phyloP scores from a whole-genome alignment of 2,113 vertebrate species.

The Anas platyrhynchos region DNA sequence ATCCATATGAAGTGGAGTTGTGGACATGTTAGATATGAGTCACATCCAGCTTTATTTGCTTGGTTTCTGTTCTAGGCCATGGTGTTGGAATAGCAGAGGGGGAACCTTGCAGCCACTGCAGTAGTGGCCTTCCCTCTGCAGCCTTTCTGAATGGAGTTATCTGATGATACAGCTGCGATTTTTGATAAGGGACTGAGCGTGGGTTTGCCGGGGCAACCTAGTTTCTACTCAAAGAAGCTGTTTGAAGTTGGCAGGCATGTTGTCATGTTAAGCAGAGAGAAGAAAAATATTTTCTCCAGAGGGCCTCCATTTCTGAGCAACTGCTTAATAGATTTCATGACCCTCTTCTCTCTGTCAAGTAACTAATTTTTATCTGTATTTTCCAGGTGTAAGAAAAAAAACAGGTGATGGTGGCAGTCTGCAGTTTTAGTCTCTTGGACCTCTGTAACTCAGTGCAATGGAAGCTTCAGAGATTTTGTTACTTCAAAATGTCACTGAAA shows the following conservation, averaged over 20 bases:
- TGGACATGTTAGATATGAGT: neutral
- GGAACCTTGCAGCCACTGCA: neutral
- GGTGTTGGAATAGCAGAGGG: neutral
- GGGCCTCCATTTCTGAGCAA: neutral
- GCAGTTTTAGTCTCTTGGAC: neutral
- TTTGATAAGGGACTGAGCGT: neutral
- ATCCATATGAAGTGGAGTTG: neutral
- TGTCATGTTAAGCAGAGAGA: neutral
- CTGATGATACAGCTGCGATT: neutral
- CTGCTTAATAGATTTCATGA: neutral
- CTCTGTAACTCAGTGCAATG: neutral
- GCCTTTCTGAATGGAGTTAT: neutral
- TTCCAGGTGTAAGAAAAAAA: neutral
- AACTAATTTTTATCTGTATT: neutral
- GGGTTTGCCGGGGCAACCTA: neutral
- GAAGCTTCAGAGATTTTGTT: neutral
- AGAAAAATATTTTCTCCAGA: neutral
- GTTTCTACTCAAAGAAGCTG: neutral
- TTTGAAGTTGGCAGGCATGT: neutral
- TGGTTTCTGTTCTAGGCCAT: neutral
- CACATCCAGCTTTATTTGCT: neutral
- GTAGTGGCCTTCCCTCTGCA: too few relatives aligned
- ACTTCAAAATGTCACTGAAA: neutral
- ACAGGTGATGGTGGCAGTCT: neutral
- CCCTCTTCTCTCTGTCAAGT: neutral